Percentiles rank a stretch among this genome's conserved stretches.
Conservation (phyloP, 2,113 vertebrate genomes). For the Urocolius indicus region DNA sequence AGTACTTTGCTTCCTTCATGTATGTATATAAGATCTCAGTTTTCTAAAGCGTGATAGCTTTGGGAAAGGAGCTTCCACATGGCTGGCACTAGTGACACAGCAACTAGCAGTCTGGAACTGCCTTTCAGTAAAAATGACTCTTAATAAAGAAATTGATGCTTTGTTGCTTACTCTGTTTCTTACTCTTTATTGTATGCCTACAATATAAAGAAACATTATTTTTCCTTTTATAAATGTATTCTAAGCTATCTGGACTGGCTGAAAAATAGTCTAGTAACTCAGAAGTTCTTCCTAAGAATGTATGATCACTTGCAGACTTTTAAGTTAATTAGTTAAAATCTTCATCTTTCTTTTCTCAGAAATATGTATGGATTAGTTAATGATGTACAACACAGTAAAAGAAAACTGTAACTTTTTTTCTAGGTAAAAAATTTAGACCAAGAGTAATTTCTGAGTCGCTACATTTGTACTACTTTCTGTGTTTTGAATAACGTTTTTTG, state of each 20-base stretch:
- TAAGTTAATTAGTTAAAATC: neutral
- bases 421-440: neutral
- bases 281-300: neutral
- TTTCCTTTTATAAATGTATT: neutral
- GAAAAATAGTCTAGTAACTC: neutral
- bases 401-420: neutral
- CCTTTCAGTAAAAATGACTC: neutral
- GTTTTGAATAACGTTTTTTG: slow-evolving; percentile 63
- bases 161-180: neutral
- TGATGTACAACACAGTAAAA: slow-evolving; percentile 12
- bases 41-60: neutral
- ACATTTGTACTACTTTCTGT: slow-evolving; percentile 13
- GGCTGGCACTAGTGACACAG: neutral
- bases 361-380: neutral
- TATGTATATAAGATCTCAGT: neutral
- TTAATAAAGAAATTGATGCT: neutral
- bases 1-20: neutral
- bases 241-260: neutral
- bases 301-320: neutral
- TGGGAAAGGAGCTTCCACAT: neutral
- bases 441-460: slow-evolving; percentile 16
- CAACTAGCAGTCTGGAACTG: neutral
- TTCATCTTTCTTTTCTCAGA: slow-evolving; percentile 47
- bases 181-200: neutral
- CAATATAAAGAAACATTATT: neutral